Evolutionary conservation across 2,113 vertebrate genomes (phyloP).

Genomic region (Labeo catla): DNA sequence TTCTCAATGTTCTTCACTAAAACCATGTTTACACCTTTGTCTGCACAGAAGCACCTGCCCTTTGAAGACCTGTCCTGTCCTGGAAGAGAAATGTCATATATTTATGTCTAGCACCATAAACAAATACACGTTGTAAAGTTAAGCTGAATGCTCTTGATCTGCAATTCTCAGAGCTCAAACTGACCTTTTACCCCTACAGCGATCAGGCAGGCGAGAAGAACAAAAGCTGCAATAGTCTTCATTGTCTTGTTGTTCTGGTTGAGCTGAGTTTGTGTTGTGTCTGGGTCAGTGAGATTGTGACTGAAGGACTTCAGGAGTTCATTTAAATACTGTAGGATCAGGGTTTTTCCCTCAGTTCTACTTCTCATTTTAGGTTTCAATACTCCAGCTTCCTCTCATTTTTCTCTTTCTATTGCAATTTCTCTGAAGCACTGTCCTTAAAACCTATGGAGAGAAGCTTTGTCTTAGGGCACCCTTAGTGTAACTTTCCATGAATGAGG

Average conservation of each 20-base stretch:
- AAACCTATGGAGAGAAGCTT: neutral
- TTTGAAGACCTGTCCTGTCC: neutral
- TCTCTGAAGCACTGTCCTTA: neutral
- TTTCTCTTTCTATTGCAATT: constrained; percentile 7
- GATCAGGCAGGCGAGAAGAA: constrained; percentile 9
- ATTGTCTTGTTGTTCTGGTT: neutral
- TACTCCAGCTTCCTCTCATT: neutral
- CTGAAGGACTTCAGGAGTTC: neutral
- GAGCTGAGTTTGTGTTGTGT: neutral
- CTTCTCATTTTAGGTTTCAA: neutral
- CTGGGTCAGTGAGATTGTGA: constrained; percentile 22
- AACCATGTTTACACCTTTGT: neutral
- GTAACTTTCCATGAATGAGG: neutral
- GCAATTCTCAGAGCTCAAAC: neutral
- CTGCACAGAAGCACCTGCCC: constrained; percentile 31
- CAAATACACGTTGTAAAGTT: neutral
- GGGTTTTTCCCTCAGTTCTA: constrained; percentile 5
- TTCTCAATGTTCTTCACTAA: constrained; percentile 9
- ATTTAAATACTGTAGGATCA: constrained; percentile 25
- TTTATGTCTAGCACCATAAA: neutral
- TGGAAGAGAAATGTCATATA: neutral
- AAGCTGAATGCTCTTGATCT: neutral
- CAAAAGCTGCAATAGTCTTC: constrained; percentile 13
- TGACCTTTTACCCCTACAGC: constrained; percentile 18
- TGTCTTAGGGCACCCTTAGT: no score